Conservation (phyloP, 2,888 invertebrate genomes). For the Spodoptera picta region DNA sequence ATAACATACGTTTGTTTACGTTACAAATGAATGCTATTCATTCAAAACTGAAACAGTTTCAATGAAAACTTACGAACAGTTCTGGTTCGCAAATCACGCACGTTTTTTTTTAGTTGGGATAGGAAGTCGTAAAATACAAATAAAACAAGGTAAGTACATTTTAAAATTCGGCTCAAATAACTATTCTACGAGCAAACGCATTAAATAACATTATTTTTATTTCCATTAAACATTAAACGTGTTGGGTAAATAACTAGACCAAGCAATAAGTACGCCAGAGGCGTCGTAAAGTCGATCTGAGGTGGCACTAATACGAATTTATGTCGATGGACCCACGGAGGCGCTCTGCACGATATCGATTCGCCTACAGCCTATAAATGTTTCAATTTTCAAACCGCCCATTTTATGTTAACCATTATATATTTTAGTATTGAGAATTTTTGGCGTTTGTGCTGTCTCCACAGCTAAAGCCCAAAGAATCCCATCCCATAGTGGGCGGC, state of each 20-base stretch:
- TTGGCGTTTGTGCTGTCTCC: slow-evolving; percentile 14
- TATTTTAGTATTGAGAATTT: slow-evolving; percentile 49
- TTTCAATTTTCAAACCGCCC: slow-evolving; percentile 81
- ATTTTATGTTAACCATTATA: slow-evolving; percentile 68
- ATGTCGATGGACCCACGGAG: slow-evolving; percentile 81
- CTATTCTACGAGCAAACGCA: slow-evolving; percentile 26
- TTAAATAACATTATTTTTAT: slow-evolving; percentile 63
- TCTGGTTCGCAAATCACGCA: no score
- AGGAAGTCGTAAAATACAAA: background rate
- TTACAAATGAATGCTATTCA: background rate
- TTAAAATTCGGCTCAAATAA: slow-evolving; percentile 13
- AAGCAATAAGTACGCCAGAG: slow-evolving; percentile 82
- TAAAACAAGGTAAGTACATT: background rate
- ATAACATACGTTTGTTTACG: slow-evolving; percentile 18
- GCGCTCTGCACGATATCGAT: slow-evolving; percentile 78
- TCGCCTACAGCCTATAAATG: slow-evolving; percentile 80
- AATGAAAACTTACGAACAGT: no score
- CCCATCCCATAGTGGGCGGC: no score
- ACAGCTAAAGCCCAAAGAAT: no score
- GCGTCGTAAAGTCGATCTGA: slow-evolving; percentile 86
- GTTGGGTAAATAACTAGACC: slow-evolving; percentile 75
- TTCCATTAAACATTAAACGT: slow-evolving; percentile 73
- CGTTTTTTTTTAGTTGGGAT: no score
- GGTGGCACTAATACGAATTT: slow-evolving; percentile 88
- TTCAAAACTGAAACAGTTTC: no score